A percentile compares a stretch with the other conserved stretches of the same genome.
phyloP scores from a whole-genome alignment of 1,140 invertebrate genomes.

The Bombus vancouverensis region DNA sequence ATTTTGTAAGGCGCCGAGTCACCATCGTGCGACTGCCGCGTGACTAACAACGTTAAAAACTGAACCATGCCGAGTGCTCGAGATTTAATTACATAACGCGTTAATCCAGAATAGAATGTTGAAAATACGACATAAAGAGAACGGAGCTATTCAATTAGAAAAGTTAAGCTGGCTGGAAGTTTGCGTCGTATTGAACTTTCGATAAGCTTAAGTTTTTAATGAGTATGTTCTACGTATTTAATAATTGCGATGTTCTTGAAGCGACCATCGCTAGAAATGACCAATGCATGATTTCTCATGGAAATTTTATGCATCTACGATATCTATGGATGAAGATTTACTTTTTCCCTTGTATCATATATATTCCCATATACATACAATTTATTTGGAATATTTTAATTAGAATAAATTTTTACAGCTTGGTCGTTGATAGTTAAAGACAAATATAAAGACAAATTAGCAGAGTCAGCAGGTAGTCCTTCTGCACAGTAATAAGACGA shows the following conservation, averaged over 20 bases:
- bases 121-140: background rate
- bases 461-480: too few species aligned
- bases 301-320: too few species aligned
- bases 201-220: background rate
- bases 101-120: slow-evolving; percentile 24
- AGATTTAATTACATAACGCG: slow-evolving; percentile 29
- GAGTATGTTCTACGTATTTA: background rate
- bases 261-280: too few species aligned
- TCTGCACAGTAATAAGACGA: background rate
- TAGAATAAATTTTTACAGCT: too few species aligned
- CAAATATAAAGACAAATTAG: too few species aligned
- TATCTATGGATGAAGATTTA: too few species aligned
- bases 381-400: too few species aligned
- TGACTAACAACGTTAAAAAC: slow-evolving; percentile 58
- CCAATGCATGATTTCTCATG: too few species aligned
- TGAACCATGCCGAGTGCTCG: slow-evolving; percentile 6
- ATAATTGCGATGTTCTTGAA: too few species aligned
- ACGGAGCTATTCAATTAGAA: slow-evolving; percentile 1
- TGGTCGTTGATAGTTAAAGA: too few species aligned
- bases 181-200: background rate
- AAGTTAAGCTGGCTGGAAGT: background rate
- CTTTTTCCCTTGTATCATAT: too few species aligned
- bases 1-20: slow-evolving; percentile 37
- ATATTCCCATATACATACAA: too few species aligned
- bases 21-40: slow-evolving; percentile 13